These are phyloP conservation scores for Ophion costatus DNA, from an alignment of 2,888 invertebrate genomes.

Conservation along the genomic window DNA sequence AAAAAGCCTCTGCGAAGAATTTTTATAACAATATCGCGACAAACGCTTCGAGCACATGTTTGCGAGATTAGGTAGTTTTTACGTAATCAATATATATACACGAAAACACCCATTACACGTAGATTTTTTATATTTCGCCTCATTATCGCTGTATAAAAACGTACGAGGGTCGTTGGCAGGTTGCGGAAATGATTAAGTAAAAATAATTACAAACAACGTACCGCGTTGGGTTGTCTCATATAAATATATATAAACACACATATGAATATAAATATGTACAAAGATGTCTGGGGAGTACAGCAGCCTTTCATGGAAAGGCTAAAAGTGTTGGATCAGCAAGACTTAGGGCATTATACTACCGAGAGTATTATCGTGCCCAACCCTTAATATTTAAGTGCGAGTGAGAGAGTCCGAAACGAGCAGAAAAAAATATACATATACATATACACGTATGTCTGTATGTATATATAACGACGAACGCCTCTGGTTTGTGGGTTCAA, in stretches of 20 bases:
- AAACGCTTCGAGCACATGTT: background rate
- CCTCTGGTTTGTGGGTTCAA: slow-evolving; percentile 83
- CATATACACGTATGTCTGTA: too few species aligned
- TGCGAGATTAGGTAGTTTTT: slow-evolving; percentile 22
- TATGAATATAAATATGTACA: slow-evolving; percentile 76
- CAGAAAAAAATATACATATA: slow-evolving; percentile 58
- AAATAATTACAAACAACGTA: slow-evolving; percentile 47
- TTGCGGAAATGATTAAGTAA: slow-evolving; percentile 50
- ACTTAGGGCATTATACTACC: slow-evolving; percentile 84
- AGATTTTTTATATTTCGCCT: slow-evolving; percentile 18
- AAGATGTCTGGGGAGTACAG: slow-evolving; percentile 81
- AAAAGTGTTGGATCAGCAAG: slow-evolving; percentile 83
- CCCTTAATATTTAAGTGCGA: slow-evolving; percentile 83
- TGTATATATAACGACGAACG: slow-evolving; percentile 57
- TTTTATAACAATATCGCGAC: slow-evolving; percentile 6
- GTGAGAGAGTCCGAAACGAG: slow-evolving; percentile 80
- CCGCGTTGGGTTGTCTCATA: slow-evolving; percentile 66
- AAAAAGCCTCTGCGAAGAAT: background rate
- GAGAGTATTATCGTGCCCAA: slow-evolving; percentile 84
- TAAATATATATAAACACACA: slow-evolving; percentile 64
- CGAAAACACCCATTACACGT: too few species aligned
- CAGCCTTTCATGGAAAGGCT: slow-evolving; percentile 79
- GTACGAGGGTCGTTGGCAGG: slow-evolving; percentile 58
- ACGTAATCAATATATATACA: slow-evolving; percentile 12
- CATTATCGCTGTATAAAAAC: slow-evolving; percentile 42